These are phyloP conservation scores for Lithophane socia DNA, from an alignment of 2,888 invertebrate genomes.

Conservation along the genomic window DNA sequence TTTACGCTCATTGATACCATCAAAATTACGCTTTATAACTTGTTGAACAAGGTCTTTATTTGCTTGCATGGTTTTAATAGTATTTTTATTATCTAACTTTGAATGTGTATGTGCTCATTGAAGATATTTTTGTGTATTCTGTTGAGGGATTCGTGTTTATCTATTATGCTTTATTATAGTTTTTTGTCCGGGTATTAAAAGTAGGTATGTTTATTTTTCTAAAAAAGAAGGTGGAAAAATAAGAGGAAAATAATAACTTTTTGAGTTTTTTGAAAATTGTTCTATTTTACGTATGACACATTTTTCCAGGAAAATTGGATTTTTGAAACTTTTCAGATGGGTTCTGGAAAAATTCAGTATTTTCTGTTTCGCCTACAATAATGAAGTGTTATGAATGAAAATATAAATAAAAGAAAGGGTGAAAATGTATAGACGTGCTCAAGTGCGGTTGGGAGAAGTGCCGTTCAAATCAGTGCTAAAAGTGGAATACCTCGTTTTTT, in stretches of 20 bases:
- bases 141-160: slow-evolving; percentile 19
- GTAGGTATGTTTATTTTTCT: not conserved
- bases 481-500: too few species aligned
- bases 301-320: not conserved
- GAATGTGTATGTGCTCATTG: slow-evolving; percentile 43
- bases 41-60: slow-evolving; percentile 22
- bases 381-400: not conserved
- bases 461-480: too few species aligned
- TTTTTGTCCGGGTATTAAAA: not conserved
- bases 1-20: slow-evolving; percentile 19
- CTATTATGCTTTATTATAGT: not conserved
- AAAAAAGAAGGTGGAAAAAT: not conserved
- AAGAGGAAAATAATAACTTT: not conserved
- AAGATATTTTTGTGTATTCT: slow-evolving; percentile 27
- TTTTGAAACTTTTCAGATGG: too few species aligned
- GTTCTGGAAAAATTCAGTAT: not conserved
- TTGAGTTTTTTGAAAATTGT: not conserved
- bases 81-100: slow-evolving; percentile 52
- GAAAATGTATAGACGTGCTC: too few species aligned
- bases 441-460: too few species aligned
- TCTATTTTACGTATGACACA: not conserved
- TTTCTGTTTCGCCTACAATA: not conserved
- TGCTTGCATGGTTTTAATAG: slow-evolving; percentile 39
- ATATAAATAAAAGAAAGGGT: not conserved
- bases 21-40: slow-evolving; percentile 39